These are phyloP conservation scores for Trogon surrucura DNA, from an alignment of 2,113 vertebrate species.

Conservation along the genomic window DNA sequence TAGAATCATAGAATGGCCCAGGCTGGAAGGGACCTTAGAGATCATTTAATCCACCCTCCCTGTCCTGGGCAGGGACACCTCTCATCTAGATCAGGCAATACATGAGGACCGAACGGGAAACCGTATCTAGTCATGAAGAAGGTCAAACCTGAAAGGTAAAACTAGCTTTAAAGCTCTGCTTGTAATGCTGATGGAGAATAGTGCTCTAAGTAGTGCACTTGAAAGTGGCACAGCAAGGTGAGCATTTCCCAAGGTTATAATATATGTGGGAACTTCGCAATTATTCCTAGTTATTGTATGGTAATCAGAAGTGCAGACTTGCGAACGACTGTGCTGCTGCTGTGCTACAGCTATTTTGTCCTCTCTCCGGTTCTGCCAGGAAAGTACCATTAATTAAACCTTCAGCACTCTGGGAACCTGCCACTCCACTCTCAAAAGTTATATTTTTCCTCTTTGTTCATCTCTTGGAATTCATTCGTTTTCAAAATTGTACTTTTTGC, in stretches of 20 bases:
- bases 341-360: neutral
- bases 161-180: neutral
- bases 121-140: accelerated
- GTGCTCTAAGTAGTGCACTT: neutral
- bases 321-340: neutral
- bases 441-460: neutral
- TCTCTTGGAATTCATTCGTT: neutral
- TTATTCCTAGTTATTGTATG: neutral
- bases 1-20: too few species aligned
- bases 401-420: accelerated
- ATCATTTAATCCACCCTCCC: too few species aligned
- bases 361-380: neutral
- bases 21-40: too few species aligned
- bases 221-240: neutral
- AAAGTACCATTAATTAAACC: constrained; percentile 22
- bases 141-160: neutral
- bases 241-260: neutral
- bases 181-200: neutral
- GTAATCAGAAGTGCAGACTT: neutral
- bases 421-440: neutral
- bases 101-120: neutral
- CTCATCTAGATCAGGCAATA: too few species aligned
- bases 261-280: neutral
- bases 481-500: neutral
- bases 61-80: too few species aligned